Evolutionary conservation across 2,888 invertebrate genomes (phyloP), one percentile per base, ranked within the genome.

Genomic region (Lypha dubia): DNA sequence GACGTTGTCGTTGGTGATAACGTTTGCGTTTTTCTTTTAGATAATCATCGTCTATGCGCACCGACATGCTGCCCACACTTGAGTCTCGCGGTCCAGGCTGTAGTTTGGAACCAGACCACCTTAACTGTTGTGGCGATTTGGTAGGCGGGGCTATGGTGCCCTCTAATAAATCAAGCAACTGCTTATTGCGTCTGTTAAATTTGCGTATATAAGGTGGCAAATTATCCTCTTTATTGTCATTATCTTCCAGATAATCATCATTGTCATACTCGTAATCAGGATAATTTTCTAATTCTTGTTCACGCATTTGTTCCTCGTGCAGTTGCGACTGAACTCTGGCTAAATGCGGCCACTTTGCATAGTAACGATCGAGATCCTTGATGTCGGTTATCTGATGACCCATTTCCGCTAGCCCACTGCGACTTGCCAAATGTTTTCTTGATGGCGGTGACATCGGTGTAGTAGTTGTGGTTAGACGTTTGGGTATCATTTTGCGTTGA

Each of bases 161-260:
- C 60, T 92, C 92, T 3, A 92, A 88, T 28, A 92, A 87, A 83
- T 92, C 90, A 17, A 91, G 85, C 74, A 92, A 80, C 86, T 92
- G 92, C 70, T 92, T 92, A 80, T 92, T 92, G 46, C 92, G 89
- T 9, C 92, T 88, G 85, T 91, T 91, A 73, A 91, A 92, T 51
- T 92, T 92, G 79, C 91, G 91, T 56, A 92, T 92, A 58, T 92
- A 92, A 1, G 92, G 92, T 56, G 92, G 92, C 65, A 92, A 84
- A 80, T 91, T 89, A 17, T 88, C 88, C 56, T 91, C 90, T 24
- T 88, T 90, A 53, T 87, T 88, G 3, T 85, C 88, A n/a, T 76
- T 60, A 15, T 81, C 81, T 38, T 84, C 84, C 11, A 79, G 62
- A 22, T 87, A 86, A n/a, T 87, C 87, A 51, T 84, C 81, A 32